A percentile compares a stretch with the other conserved stretches of the same genome.
Evolutionary conservation across 2,797 vertebrate genomes (phyloP).

Genomic region (Pseudotriccus pelzelni): DNA sequence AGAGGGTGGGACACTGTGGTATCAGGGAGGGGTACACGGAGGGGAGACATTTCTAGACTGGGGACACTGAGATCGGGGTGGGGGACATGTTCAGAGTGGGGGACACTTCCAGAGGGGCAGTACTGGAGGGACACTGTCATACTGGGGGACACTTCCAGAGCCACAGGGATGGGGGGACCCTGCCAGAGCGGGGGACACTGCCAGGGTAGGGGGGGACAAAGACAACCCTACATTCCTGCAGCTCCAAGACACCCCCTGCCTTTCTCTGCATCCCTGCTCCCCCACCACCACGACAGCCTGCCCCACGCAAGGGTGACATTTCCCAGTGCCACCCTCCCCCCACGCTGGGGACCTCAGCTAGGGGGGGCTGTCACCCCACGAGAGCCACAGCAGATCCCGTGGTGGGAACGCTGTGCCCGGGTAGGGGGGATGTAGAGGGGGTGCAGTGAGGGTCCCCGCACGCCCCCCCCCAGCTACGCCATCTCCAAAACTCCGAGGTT

Average conservation of each 20-base stretch:
- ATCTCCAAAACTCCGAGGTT: not conserved
- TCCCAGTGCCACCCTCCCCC: accelerated
- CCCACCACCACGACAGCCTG: not conserved
- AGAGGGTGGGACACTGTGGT: not conserved
- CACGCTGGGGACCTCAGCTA: accelerated
- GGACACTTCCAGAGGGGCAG: not conserved
- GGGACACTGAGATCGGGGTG: not conserved
- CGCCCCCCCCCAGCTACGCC: accelerated
- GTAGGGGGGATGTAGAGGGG: too few species aligned
- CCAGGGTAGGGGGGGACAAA: not conserved
- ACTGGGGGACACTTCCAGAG: too few species aligned
- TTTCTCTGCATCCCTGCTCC: accelerated
- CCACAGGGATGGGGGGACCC: too few species aligned
- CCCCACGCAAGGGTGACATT: not conserved
- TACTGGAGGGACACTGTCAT: not conserved
- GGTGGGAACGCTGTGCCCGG: not conserved
- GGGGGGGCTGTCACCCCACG: not conserved
- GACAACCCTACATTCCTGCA: not conserved
- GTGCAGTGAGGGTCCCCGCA: not conserved
- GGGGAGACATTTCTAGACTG: not conserved
- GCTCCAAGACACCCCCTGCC: not conserved
- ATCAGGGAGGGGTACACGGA: not conserved
- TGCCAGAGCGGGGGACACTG: too few species aligned
- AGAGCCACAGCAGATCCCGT: not conserved
- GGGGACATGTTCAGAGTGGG: not conserved